Conservation (phyloP, 2,888 invertebrate species). For the Athrips mouffetella region DNA sequence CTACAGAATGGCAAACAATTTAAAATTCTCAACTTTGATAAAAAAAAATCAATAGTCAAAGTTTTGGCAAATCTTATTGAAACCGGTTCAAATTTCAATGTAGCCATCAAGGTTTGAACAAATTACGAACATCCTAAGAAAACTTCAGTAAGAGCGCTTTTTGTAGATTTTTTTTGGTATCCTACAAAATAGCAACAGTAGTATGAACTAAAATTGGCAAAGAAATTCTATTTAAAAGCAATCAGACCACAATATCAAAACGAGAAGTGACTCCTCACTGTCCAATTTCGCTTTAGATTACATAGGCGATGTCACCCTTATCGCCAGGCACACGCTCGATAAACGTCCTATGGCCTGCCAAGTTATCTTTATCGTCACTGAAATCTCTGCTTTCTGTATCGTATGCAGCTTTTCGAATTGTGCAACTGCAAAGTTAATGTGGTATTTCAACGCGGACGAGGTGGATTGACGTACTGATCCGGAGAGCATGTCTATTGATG, state of each 20-base stretch:
- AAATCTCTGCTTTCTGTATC: conserved; percentile 27
- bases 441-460: conserved; percentile 44
- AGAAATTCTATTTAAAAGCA: background rate
- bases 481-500: conserved; percentile 31
- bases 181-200: no score
- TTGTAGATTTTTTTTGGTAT: no score
- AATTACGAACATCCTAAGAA: no score
- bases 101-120: no score
- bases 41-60: no score
- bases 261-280: conserved; percentile 4
- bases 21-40: no score
- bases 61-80: no score
- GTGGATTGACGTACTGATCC: conserved; percentile 50
- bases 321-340: conserved; percentile 51
- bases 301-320: conserved; percentile 49
- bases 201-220: background rate
- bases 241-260: conserved; percentile 7
- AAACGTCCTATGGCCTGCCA: conserved; percentile 37
- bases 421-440: conserved; percentile 26
- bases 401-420: conserved; percentile 27
- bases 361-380: conserved; percentile 31
- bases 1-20: no score
- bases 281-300: conserved; percentile 46
- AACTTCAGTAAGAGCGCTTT: no score
- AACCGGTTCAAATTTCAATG: no score